Conservation (phyloP, 2,888 invertebrate genomes). For the Adineta ricciae region DNA sequence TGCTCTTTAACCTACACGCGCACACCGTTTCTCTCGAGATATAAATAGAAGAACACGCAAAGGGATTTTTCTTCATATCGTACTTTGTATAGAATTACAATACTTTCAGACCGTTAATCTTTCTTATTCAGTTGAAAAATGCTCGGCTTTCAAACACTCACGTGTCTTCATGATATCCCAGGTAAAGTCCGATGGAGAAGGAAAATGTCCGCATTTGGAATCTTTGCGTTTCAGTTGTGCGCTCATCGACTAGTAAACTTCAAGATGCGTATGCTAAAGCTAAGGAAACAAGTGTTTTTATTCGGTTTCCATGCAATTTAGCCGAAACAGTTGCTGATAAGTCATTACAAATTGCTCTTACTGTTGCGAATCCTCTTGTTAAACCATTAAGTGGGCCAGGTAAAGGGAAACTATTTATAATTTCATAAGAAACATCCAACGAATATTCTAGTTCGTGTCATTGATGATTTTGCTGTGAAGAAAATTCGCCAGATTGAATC, state of each 20-base stretch:
- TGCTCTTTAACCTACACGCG: background rate
- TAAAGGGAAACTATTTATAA: too few species aligned
- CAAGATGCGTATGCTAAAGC: background rate
- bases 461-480: background rate
- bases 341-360: background rate
- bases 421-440: background rate
- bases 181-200: too few species aligned
- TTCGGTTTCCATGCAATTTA: background rate
- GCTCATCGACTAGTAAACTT: background rate
- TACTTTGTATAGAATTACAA: background rate
- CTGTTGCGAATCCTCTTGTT: background rate
- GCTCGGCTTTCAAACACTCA: background rate
- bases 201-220: too few species aligned
- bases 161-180: background rate
- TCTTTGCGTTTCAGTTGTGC: background rate
- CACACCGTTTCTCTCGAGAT: background rate
- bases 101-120: background rate
- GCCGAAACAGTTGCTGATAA: constrained; percentile 16
- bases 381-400: background rate
- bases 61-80: background rate
- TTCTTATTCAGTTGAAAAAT: background rate
- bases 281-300: background rate
- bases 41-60: background rate
- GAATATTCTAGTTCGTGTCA: background rate
- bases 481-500: background rate